Base-by-base conservation (phyloP, 2,888 invertebrate species). In the Ceriagrion tenellum region DNA sequence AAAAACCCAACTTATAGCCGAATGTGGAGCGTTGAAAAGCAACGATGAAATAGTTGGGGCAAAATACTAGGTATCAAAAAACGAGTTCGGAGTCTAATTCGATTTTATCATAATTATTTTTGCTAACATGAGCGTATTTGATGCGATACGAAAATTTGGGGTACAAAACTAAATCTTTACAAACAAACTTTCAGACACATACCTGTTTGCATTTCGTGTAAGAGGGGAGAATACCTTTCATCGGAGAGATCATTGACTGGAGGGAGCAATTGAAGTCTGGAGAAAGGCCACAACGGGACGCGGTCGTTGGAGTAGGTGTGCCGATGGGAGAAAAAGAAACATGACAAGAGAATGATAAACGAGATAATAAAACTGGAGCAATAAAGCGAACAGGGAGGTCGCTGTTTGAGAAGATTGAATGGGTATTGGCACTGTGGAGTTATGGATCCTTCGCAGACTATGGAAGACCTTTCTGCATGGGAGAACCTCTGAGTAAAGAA, bases 361-460 rank as follows among this genome's bases (percentile, higher is more conserved):
- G 81, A 81, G 81, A 81, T 81, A 81, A 81, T 81, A 81, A 81
- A 81, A 35, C 30, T 81, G 81, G 81, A 69, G 81, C 35, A 35
- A 81, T 81, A 81, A 81, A 81, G 81, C 81, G 81, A 30, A 0
- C 30, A 16, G 81, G 81, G 18, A 35, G 35, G 81, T 35, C 81
- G 30, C 30, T 81, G 81, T 35, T 35, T 30, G 12, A 16, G 35
- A 18, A 81, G 81, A 35, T 81, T 81, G 81, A 81, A 81, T 35
- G 81, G 81, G 30, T 81, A 81, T 81, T 81, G 81, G 35, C 81
- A 81, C 35, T 13, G 35, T 13, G 81, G 35, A 81, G 81, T 81
- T 35, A 81, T 81, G 81, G 35, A 81, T 81, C 81, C 30, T 81
- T 35, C 81, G 26, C 13, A 35, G 35, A 81, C 30, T 81, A 81